Conservation (phyloP, 1,140 invertebrate genomes). For the Physella acuta region DNA sequence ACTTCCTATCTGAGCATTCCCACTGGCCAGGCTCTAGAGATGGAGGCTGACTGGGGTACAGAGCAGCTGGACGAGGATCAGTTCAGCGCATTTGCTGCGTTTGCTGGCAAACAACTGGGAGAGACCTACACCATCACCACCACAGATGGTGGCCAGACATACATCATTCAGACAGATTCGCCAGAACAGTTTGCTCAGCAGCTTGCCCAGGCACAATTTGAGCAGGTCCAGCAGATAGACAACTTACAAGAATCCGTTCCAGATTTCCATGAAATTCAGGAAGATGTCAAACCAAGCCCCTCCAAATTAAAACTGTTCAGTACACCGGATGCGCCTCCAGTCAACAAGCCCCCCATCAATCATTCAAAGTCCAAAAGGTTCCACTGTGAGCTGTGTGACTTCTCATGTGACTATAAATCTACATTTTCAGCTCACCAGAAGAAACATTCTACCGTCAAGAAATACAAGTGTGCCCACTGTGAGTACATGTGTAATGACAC, state of each 20-base stretch:
- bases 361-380: conserved; percentile 21
- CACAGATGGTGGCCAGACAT: conserved; percentile 17
- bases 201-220: conserved; percentile 14
- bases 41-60: conserved; percentile 12
- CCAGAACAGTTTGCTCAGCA: conserved; percentile 16
- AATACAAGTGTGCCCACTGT: conserved; percentile 22
- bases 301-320: not conserved
- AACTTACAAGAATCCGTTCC: not conserved
- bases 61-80: conserved; percentile 19
- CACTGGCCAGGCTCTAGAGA: not conserved
- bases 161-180: conserved; percentile 17
- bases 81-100: conserved; percentile 11
- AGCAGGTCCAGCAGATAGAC: conserved; percentile 15
- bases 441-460: conserved; percentile 15
- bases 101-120: conserved; percentile 15
- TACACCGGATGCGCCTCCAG: not conserved
- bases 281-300: conserved; percentile 8
- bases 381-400: conserved; percentile 19
- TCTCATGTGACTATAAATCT: conserved; percentile 19
- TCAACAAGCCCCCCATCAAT: conserved; percentile 5
- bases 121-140: conserved; percentile 18
- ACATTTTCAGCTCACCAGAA: conserved; percentile 15
- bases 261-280: conserved; percentile 3
- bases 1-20: not conserved
- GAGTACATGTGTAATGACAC: conserved; percentile 21